Base-by-base conservation (phyloP, 2,797 vertebrate genomes). In the Falco peregrinus region DNA sequence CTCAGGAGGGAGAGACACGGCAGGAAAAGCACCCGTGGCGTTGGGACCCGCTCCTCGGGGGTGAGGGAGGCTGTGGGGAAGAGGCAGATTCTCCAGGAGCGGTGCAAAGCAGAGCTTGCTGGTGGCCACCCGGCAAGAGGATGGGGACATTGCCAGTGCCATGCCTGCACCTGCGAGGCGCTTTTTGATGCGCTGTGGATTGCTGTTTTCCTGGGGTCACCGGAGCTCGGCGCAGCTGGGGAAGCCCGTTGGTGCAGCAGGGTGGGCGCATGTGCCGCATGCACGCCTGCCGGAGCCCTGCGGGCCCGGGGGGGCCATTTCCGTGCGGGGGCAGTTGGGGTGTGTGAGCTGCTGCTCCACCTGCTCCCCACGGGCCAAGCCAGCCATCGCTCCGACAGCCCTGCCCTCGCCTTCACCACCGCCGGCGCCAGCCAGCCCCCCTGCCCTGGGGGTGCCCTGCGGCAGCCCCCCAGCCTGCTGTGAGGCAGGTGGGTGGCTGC, bases 401-500 rank as follows among this genome's bases (percentile, higher is more conserved):
- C 57, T 10, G 3, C 29, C 70, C 29, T 41, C 10, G 4, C 68
- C 83, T 33, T 51, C 4, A 4, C 28, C 8, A 18, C 3, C 2
- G 48, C 6, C 5, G 12, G 31, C 33, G 35, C 35, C 3, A 7
- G 12, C 5, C 17, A 61, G 24, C 6, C 54, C 28, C 19, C 9
- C 16, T 10, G 37, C 15, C 8, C 1, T 6, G 54, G 50, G 69
- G 37, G 37, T 39, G 37, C 37, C 37, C 37, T 39, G 37, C 37
- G 37, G 37, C 37, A 39, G 37, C 39, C 53, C 87, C 67, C 0
- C 0, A 43, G 41, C 13, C 0, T 4, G 24, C 64, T 39, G 67
- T 2, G 6, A 5, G 70, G 47, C 0, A 0, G 16, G 0, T 16
- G 39, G 18, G 3, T 9, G 91, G 28, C 59, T 86, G 8, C 10